phyloP scores from a whole-genome alignment of 2,113 vertebrate species.

The Alligator sinensis region DNA sequence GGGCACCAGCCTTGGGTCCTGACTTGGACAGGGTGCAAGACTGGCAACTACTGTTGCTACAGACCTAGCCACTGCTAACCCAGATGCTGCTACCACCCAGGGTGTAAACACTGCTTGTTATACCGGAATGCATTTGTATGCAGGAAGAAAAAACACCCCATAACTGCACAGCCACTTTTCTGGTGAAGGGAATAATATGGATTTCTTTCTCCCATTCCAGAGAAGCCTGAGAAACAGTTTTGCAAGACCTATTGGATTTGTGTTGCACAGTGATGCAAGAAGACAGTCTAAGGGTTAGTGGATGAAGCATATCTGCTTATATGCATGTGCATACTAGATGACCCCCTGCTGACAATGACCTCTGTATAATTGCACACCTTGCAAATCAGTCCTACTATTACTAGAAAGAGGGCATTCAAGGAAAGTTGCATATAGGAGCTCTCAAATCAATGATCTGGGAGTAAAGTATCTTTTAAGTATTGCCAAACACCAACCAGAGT shows the following conservation, averaged over 20 bases:
- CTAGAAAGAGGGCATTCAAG: not conserved
- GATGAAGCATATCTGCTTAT: not conserved
- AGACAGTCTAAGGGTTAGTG: not conserved
- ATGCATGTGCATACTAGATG: not conserved
- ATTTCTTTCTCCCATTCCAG: not conserved
- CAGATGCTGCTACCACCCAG: too few relatives aligned
- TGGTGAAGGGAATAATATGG: not conserved
- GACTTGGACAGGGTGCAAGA: too few relatives aligned
- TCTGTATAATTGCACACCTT: not conserved
- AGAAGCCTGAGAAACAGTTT: not conserved
- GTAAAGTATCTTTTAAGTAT: accelerated
- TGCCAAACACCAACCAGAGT: not conserved
- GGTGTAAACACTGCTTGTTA: too few relatives aligned
- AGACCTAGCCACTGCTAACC: too few relatives aligned
- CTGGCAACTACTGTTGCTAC: too few relatives aligned
- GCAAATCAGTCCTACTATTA: not conserved
- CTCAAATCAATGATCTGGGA: not conserved
- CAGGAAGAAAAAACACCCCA: too few relatives aligned
- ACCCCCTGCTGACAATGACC: not conserved
- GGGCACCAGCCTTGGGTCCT: too few relatives aligned
- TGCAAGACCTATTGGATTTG: not conserved
- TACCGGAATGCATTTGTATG: too few relatives aligned
- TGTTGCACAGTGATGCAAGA: not conserved
- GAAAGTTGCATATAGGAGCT: not conserved
- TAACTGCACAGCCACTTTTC: not conserved